Base-by-base conservation (phyloP, 1,140 invertebrate genomes). In the Bombus difficillimus region DNA sequence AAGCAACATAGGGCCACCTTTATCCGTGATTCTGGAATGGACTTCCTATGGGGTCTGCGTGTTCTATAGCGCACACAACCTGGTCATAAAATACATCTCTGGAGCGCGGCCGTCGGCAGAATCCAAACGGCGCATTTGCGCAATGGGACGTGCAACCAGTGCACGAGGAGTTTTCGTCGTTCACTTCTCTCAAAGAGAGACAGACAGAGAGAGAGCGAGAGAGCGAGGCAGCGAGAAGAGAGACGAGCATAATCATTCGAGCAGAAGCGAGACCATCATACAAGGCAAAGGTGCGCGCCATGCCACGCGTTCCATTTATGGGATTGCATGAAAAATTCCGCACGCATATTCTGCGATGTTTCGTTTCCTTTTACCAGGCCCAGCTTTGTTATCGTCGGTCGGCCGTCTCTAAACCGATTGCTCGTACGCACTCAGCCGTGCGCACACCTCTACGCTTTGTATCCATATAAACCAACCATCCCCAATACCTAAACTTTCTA, bases 81-180 rank as follows among this genome's bases (percentile, higher is more conserved):
- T 73, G 66, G 66, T 84, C 85, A 91, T 93, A 93, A 93, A 93
- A 93, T 92, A 93, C 89, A 91, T 90, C 90, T 92, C 84, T 75
- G 80, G 37, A 59, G 77, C 68, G 66, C 85, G 73, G 77, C 81
- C 91, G 91, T 91, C 89, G 85, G 88, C 88, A 86, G 92, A 93
- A 93, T 93, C 84, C 89, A 93, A 93, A 93, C 90, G 91, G 91
- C 92, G 88, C 90, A 93, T 93, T 93, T 93, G 92, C 90, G 92
- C 93, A 93, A 93, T 93, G 93, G 91, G 87, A 93, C 90, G 91
- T 93, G 91, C 91, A 92, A 91, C 78, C 88, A 89, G 83, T 86
- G 89, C 75, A 88, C 77, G 64, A 72, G 43, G 83, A 79, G 62
- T 81, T 71, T 25, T 18, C 41, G 10, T 76, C 74, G 37, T 47